A percentile compares a stretch with the other conserved stretches of the same genome.
These are phyloP conservation scores for Turnix velox DNA, from an alignment of 2,113 vertebrate genomes.

Conservation along the genomic window DNA sequence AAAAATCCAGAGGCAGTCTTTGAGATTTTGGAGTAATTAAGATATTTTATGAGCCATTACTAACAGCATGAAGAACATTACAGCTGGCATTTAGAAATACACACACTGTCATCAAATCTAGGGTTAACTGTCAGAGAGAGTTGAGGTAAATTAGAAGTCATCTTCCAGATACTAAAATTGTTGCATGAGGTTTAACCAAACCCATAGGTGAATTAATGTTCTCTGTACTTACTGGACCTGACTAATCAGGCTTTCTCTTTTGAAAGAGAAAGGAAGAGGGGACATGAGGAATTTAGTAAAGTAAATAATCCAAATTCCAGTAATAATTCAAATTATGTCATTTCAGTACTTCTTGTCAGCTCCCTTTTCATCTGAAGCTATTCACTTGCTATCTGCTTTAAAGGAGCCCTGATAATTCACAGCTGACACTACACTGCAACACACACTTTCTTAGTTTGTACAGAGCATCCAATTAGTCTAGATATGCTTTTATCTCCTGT, in stretches of 20 bases:
- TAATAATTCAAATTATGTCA: background rate
- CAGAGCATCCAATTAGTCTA: conserved; percentile 34
- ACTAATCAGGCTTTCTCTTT: background rate
- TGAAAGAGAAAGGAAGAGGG: background rate
- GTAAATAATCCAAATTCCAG: background rate
- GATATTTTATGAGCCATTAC: background rate
- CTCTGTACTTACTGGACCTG: background rate
- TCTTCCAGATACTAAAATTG: background rate
- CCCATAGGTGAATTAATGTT: rapidly evolving
- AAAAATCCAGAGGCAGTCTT: background rate
- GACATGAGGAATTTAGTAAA: background rate
- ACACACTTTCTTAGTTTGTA: background rate
- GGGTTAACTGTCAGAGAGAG: background rate
- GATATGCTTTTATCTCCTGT: conserved; percentile 48
- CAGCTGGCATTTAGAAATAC: background rate
- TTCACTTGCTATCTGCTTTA: background rate
- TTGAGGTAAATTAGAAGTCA: background rate
- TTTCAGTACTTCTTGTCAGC: background rate
- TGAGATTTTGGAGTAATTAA: background rate
- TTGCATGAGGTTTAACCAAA: background rate
- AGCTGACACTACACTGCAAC: background rate
- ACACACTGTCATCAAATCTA: background rate
- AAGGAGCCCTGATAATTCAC: background rate
- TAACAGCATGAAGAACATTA: background rate
- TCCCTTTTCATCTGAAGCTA: background rate